A percentile compares a stretch with the other conserved stretches of the same genome.
These are phyloP conservation scores for Slavum lentiscoides DNA, from an alignment of 2,888 invertebrate species.

Conservation along the genomic window DNA sequence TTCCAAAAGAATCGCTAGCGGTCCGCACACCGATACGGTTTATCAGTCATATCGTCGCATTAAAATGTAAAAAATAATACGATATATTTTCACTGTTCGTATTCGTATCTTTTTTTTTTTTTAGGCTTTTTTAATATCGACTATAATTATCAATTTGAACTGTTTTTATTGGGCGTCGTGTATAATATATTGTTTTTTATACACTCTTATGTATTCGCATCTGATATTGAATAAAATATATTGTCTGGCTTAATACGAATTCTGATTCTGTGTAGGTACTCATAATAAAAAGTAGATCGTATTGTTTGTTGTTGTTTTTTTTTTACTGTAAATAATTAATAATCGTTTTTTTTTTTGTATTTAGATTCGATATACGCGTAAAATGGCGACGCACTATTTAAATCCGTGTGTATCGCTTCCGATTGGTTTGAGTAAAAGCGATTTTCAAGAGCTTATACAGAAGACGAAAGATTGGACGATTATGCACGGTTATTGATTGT, in stretches of 20 bases:
- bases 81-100: too few species aligned
- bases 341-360: background rate
- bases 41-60: too few species aligned
- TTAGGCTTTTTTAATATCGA: too few species aligned
- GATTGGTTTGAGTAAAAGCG: conserved; percentile 54
- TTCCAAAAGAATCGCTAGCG: too few species aligned
- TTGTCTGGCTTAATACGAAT: background rate
- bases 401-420: conserved; percentile 46
- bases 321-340: background rate
- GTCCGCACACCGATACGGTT: too few species aligned
- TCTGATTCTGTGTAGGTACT: background rate
- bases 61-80: too few species aligned
- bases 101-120: too few species aligned
- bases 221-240: background rate
- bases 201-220: background rate
- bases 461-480: conserved; percentile 83
- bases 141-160: too few species aligned
- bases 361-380: conserved; percentile 3
- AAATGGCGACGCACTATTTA: conserved; percentile 21
- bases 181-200: background rate
- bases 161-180: too few species aligned
- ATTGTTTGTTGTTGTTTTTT: background rate
- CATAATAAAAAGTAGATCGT: background rate
- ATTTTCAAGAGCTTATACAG: conserved; percentile 69
- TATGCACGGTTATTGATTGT: conserved; percentile 68